Conservation (phyloP, 1,140 invertebrate genomes). For the Euura saliciscinereae region DNA sequence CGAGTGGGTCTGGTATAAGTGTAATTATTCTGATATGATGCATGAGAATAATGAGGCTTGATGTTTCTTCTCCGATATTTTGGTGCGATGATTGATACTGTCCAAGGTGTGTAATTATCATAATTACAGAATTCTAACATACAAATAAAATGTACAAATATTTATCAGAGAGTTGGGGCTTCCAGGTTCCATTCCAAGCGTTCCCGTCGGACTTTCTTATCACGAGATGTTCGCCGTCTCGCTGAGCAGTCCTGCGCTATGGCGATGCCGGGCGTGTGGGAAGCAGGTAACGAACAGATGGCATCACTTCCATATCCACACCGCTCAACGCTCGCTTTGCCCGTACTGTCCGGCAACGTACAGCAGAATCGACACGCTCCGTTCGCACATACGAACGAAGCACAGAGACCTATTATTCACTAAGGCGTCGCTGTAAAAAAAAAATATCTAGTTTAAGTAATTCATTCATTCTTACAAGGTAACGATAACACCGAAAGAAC, state of each 20-base stretch:
- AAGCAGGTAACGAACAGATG: slow-evolving; percentile 86
- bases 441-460: not conserved
- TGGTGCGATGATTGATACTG: not conserved
- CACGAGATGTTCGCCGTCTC: slow-evolving; percentile 81
- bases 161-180: slow-evolving; percentile 30
- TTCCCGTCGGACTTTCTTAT: slow-evolving; percentile 69
- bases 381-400: slow-evolving; percentile 76
- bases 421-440: slow-evolving; percentile 47
- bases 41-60: not conserved
- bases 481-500: too few relatives aligned
- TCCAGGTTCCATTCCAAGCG: slow-evolving; percentile 54
- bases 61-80: not conserved
- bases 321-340: slow-evolving; percentile 76
- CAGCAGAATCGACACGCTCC: slow-evolving; percentile 82
- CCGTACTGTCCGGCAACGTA: slow-evolving; percentile 85
- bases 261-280: slow-evolving; percentile 80
- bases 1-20: not conserved
- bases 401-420: slow-evolving; percentile 67
- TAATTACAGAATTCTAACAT: not conserved
- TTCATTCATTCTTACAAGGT: not conserved
- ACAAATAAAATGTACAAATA: not conserved
- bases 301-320: slow-evolving; percentile 87
- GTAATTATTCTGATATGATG: not conserved
- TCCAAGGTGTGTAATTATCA: not conserved
- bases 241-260: slow-evolving; percentile 69